Evolutionary conservation across 1,140 invertebrate genomes (phyloP), one percentile per base, ranked within the genome.

Genomic region (Nephotettix cincticeps): DNA sequence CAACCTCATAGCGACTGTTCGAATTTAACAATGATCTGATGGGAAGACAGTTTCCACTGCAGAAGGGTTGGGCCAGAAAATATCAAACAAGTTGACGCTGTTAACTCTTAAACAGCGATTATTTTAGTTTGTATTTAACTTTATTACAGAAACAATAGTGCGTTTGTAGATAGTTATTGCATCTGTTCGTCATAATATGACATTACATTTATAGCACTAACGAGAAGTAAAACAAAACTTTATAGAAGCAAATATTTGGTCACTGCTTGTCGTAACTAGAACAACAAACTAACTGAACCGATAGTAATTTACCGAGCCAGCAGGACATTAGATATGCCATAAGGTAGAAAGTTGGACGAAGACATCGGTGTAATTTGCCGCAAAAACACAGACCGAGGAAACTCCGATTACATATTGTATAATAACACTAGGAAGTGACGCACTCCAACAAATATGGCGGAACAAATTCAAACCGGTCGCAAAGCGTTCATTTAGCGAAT

Each of bases 401-500:
- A 11, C 6, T n/a, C 19, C 14, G 32, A 36, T n/a, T 36, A 61
- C 56, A 61, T 1, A 29, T 4, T 29, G 25, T 27, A n/a, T n/a
- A n/a, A n/a, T n/a, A n/a, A n/a, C n/a, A n/a, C 14, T 9, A 21
- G 56, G 56, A 61, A 61, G 56, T 61, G 56, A 25, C 21, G 4
- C 47, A 51, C 14, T 51, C 21, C 6, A 51, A n/a, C 56, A 61
- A 29, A 61, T 61, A 61, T 61, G 56, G 56, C 25, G 56, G 56
- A 61, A 61, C 56, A 61, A 61, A 61, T 61, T 61, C 56, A 61
- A 61, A 61, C 56, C n/a, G 56, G 27, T 25, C 13, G 23, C 56
- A 61, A 61, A 61, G 56, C 56, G 56, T 61, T 61, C 56, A 61
- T 61, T 61, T 61, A 61, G 56, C 56, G 21, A 61, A 61, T 61